phyloP scores from a whole-genome alignment of 2,888 invertebrate genomes.

The Morpho achilles region DNA sequence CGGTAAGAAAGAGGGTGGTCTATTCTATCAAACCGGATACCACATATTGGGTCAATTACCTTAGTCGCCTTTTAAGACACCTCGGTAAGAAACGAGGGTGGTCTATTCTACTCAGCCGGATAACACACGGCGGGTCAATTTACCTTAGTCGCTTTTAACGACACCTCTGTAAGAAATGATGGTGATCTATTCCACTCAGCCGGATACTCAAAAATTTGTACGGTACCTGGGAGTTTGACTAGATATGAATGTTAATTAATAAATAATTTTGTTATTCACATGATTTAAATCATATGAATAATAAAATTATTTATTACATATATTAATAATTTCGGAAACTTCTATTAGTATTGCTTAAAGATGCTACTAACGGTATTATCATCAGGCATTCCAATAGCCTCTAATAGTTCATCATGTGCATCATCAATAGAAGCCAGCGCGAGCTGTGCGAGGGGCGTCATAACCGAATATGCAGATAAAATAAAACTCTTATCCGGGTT shows the following conservation, averaged over 20 bases:
- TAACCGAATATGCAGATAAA: conserved; percentile 66
- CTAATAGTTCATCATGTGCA: conserved; percentile 55
- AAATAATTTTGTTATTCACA: neutral
- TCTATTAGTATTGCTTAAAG: neutral
- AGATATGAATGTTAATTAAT: neutral
- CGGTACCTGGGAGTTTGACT: neutral
- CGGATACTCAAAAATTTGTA: no score
- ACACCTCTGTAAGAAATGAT: no score
- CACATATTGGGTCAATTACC: no score
- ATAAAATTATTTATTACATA: neutral
- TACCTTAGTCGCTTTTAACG: no score
- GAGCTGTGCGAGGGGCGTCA: conserved; percentile 57
- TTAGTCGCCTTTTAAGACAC: no score
- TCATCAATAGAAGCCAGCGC: conserved; percentile 51
- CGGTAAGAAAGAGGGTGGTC: no score
- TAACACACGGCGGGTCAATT: no score
- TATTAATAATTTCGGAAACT: neutral
- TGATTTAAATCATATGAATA: neutral
- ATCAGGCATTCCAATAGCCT: conserved; percentile 48
- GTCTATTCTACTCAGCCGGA: no score
- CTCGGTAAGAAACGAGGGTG: no score
- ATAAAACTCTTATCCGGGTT: conserved; percentile 50
- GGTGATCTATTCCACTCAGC: no score
- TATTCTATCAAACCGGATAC: no score
- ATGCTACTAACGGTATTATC: conserved; percentile 41